A percentile compares a stretch with the other conserved stretches of the same genome.
Evolutionary conservation across 2,888 invertebrate genomes (phyloP).

Genomic region (Oscheius sp.): DNA sequence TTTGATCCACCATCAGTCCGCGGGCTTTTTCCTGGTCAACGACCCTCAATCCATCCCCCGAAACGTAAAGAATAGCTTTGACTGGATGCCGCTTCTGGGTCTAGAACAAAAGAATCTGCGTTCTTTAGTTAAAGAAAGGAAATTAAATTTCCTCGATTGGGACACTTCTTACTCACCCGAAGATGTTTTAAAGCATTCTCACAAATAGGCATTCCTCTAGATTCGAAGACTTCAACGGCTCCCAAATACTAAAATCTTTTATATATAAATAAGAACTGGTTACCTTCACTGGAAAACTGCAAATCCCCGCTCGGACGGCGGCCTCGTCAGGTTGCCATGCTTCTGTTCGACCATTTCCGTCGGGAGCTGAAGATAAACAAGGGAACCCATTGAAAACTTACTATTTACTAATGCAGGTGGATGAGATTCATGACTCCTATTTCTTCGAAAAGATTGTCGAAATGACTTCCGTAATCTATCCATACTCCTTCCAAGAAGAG

Average conservation of each 20-base stretch:
- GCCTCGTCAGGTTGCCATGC: conserved; percentile 82
- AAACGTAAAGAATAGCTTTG: conserved; percentile 75
- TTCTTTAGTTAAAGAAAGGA: too few species aligned
- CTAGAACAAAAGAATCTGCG: conserved; percentile 74
- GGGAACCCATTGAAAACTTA: neutral
- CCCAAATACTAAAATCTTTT: conserved; percentile 82
- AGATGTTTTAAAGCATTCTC: conserved; percentile 97
- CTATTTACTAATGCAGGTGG: conserved; percentile 76
- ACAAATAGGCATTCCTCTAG: conserved; percentile 98
- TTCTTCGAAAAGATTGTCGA: conserved; percentile 83
- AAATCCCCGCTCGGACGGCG: conserved; percentile 92
- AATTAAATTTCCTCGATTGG: neutral
- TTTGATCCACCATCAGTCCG: conserved; percentile 97
- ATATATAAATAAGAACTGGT: conserved; percentile 38
- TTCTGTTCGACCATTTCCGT: conserved; percentile 26
- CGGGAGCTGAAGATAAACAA: neutral
- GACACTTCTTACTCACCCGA: conserved; percentile 78
- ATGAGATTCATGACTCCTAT: conserved; percentile 71
- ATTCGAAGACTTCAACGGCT: conserved; percentile 98
- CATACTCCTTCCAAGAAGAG: conserved; percentile 61
- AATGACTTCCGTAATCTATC: conserved; percentile 79
- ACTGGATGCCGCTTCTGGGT: conserved; percentile 87
- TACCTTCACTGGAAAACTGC: conserved; percentile 93
- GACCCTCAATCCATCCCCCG: conserved; percentile 88
- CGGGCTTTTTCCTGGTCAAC: conserved; percentile 96